Base-by-base conservation (phyloP, 2,797 vertebrate genomes). In the Xiphophorus birchmanni region DNA sequence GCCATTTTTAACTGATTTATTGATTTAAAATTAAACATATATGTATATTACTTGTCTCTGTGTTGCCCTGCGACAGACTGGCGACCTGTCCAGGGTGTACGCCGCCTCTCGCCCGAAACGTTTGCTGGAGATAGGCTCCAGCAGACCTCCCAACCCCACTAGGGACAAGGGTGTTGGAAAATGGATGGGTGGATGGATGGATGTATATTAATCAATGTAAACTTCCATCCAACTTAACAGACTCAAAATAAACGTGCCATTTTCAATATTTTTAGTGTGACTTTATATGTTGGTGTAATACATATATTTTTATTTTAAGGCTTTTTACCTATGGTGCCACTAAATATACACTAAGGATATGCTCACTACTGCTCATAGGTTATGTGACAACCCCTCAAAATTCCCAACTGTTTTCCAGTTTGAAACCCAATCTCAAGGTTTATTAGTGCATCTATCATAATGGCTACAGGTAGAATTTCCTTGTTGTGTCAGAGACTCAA, bases 391-490 rank as follows among this genome's bases (percentile, higher is more conserved):
- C 32, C 32, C 32, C 74, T 90, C 86, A 91, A 93, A 94, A 93
- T 87, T 85, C 85, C 89, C 87, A 94, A 92, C 91, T 86, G 87
- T 93, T 91, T 77, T 87, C 76, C 82, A 13, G 81, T 92, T 83
- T 87, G 91, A 91, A 93, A 91, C 85, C 15, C 83, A 91, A 87
- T 87, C 86, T 42, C 45, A 4, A 79, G 89, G 40, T 89, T 94
- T 90, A 93, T 90, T 89, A 92, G 87, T 45, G 79, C 63, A 82
- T 83, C 85, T 83, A 82, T 93, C 91, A 94, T 92, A 90, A 93
- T 85, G 75, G 87, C 79, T 67, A 54, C 48, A 78, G 91, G 32
- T 92, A 50, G 79, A 82, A 83, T 93, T 93, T 89, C 93, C 74
- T 81, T 86, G 90, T 90, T 89, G 88, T 91, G 91, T 89, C 88